Evolutionary conservation across 2,888 invertebrate genomes (phyloP), one percentile per base, ranked within the genome.

Genomic region (Iselma pallidipennis): DNA sequence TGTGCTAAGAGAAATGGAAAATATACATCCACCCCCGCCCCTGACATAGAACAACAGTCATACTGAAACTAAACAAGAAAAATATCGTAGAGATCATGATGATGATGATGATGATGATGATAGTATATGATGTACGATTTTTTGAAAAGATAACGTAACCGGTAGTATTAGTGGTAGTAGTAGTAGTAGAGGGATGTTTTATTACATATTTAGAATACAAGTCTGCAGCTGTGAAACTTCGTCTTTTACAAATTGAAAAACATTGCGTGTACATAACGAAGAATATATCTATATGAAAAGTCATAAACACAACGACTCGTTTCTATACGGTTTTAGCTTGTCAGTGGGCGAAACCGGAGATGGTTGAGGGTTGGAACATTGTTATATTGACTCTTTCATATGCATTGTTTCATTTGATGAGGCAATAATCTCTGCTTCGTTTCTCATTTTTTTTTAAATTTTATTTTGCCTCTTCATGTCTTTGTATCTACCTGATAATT

Each of bases 171-270:
- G 1, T n/a, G n/a, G n/a, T n/a, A n/a, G n/a, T n/a, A n/a, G n/a
- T n/a, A n/a, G n/a, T n/a, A n/a, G n/a, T 66, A 53, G 66, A 62
- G 61, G 63, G 61, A 69, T 73, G 71, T 74, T 79, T 78, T 78
- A 80, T 77, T 76, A 71, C 74, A 71, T 75, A 75, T 76, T 77
- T 76, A 77, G 75, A n/a, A 3, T 16, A 73, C 71, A 63, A 61
- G 63, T 63, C 73, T 67, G 74, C 78, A 78, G 76, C 76, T 78
- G 77, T 70, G 72, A 68, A 72, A 7, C 16, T 72, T 65, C 61
- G 68, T 63, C 71, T 68, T 71, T 67, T 71, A 71, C 33, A 79
- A 80, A 80, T 80, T 79, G 79, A 79, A 78, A 80, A 78, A 78
- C 77, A 80, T 79, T 77, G 77, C 77, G 71, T 72, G 72, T 71